Percentiles rank a stretch among this genome's conserved stretches.
phyloP scores from a whole-genome alignment of 2,113 vertebrate genomes.

The Dendropsophus ebraccatus region DNA sequence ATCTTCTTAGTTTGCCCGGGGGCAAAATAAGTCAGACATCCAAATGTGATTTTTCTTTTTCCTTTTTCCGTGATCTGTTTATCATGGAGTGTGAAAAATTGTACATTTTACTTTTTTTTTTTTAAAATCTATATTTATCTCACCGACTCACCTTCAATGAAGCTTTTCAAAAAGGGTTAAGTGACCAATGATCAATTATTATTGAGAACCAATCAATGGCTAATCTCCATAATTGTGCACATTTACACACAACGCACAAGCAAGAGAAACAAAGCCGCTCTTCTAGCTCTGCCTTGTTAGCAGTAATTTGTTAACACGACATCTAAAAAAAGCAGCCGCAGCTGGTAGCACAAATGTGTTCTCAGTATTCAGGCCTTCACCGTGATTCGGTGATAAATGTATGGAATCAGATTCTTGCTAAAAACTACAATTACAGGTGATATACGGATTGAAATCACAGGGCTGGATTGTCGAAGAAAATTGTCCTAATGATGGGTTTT shows the following conservation, averaged over 20 bases:
- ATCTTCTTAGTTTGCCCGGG: slow-evolving; percentile 83
- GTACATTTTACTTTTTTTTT: slow-evolving; percentile 68
- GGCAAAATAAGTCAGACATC: slow-evolving; percentile 69
- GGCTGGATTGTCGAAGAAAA: slow-evolving; percentile 97
- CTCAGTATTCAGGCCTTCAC: slow-evolving; percentile 87
- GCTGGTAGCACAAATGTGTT: slow-evolving; percentile 93
- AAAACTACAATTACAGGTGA: slow-evolving; percentile 99
- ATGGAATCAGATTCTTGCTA: slow-evolving; percentile 99
- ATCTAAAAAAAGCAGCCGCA: slow-evolving; percentile 95
- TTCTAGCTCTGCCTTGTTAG: slow-evolving; percentile 83
- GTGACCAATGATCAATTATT: slow-evolving; percentile 87
- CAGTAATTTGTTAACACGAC: slow-evolving; percentile 87
- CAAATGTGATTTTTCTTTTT: slow-evolving; percentile 71
- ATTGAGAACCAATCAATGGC: slow-evolving; percentile 89
- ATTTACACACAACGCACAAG: slow-evolving; percentile 91
- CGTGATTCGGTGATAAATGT: slow-evolving; percentile 96
- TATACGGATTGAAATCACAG: slow-evolving; percentile 99
- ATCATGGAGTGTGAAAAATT: slow-evolving; percentile 81
- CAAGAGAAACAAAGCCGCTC: slow-evolving; percentile 90
- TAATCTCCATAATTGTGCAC: slow-evolving; percentile 96
- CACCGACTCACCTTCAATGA: slow-evolving; percentile 76
- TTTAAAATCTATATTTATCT: slow-evolving; percentile 70
- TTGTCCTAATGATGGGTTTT: slow-evolving; percentile 99
- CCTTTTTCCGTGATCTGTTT: slow-evolving; percentile 81
- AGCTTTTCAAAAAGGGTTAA: slow-evolving; percentile 74